Conservation (phyloP, 2,113 vertebrate genomes). For the Aleadryas rufinucha region DNA sequence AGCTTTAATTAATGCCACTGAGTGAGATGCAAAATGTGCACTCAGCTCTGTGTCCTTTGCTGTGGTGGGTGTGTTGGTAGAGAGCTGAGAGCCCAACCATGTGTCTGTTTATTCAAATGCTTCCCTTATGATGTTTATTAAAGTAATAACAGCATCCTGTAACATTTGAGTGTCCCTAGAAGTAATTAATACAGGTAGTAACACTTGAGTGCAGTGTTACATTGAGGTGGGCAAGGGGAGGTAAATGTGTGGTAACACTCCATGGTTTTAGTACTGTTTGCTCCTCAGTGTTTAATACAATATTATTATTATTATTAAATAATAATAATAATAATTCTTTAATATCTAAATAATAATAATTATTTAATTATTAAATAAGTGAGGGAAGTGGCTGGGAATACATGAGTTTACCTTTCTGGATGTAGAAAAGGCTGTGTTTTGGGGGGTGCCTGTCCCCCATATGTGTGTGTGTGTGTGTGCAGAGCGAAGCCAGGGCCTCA, state of each 20-base stretch:
- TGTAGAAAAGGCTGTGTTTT: background rate
- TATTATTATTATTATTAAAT: background rate
- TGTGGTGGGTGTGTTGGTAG: background rate
- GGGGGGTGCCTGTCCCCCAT: rapidly evolving
- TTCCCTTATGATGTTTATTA: background rate
- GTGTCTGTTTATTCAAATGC: background rate
- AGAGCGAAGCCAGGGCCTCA: background rate
- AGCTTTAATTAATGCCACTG: background rate
- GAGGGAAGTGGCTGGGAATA: background rate
- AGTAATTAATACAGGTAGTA: background rate
- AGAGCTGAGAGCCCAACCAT: background rate
- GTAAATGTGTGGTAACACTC: background rate
- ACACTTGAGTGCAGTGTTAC: background rate
- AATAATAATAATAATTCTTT: too few species aligned
- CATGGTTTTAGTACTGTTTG: background rate
- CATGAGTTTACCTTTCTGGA: background rate
- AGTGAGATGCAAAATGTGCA: background rate
- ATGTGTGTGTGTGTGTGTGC: rapidly evolving
- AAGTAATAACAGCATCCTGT: background rate
- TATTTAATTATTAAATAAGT: too few species aligned
- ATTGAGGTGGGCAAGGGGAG: background rate
- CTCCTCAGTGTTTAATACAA: background rate
- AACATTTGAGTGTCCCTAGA: background rate
- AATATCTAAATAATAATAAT: too few species aligned
- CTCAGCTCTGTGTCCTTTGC: background rate